Conservation (phyloP, 2,888 invertebrate genomes). For the Apotomis capreana region DNA sequence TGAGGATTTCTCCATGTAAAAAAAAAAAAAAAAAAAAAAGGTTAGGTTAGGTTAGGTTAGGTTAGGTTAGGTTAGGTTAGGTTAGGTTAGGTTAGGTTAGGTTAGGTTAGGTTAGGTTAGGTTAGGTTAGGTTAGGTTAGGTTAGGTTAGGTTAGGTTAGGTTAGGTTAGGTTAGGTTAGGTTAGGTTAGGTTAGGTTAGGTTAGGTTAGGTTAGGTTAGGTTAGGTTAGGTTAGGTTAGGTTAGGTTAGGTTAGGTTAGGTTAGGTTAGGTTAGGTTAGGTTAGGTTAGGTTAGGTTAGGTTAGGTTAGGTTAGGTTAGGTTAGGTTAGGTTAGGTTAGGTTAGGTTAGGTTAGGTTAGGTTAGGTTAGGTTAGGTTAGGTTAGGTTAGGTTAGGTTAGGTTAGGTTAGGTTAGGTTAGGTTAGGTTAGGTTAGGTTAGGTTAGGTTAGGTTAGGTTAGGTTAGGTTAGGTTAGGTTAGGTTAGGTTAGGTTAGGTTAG, state of each 20-base stretch:
- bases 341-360: constrained; percentile 42
- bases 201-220: constrained; percentile 39
- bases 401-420: background rate
- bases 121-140: constrained; percentile 43
- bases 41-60: constrained; percentile 44
- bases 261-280: too few species aligned
- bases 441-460: constrained; percentile 20
- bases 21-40: too few species aligned
- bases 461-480: constrained; percentile 21
- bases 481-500: constrained; percentile 18
- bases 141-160: constrained; percentile 43
- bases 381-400: constrained; percentile 9
- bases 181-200: constrained; percentile 39
- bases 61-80: constrained; percentile 44
- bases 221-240: constrained; percentile 42
- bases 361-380: constrained; percentile 38
- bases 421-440: background rate
- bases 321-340: too few species aligned
- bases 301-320: constrained; percentile 42
- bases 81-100: constrained; percentile 39
- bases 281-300: constrained; percentile 42
- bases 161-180: constrained; percentile 42
- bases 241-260: too few species aligned
- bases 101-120: constrained; percentile 33
- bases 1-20: too few species aligned